A percentile compares a stretch with the other conserved stretches of the same genome.
phyloP scores from a whole-genome alignment of 2,888 invertebrate species.

The Lysandra bellargus region DNA sequence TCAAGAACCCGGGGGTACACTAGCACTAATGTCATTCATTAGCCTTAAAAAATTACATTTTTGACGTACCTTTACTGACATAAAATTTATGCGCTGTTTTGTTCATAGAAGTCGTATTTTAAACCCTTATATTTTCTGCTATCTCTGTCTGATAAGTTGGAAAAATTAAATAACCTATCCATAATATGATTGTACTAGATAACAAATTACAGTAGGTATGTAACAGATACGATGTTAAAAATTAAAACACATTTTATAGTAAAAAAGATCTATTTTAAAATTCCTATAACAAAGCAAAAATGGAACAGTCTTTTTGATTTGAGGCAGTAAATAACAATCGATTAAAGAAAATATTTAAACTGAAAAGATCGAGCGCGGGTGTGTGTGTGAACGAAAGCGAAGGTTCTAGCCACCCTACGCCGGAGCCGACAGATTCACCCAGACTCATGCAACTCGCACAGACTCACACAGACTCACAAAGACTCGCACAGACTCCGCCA shows the following conservation, averaged over 20 bases:
- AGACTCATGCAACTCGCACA: slow-evolving; percentile 32
- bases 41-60: background rate
- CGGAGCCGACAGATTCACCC: slow-evolving; percentile 46
- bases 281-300: background rate
- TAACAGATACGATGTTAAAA: too few relatives aligned
- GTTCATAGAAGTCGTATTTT: background rate
- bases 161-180: too few relatives aligned
- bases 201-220: too few relatives aligned
- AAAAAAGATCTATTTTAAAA: background rate
- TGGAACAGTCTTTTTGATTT: background rate
- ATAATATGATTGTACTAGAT: too few relatives aligned
- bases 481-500: slow-evolving; percentile 40
- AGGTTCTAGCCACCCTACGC: slow-evolving; percentile 50
- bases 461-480: slow-evolving; percentile 38
- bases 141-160: too few relatives aligned
- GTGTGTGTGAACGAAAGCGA: slow-evolving; percentile 62
- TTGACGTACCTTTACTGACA: background rate
- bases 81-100: background rate
- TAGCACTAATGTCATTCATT: background rate
- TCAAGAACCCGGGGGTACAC: slow-evolving; percentile 34
- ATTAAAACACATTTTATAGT: too few relatives aligned
- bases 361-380: slow-evolving; percentile 54
- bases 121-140: background rate
- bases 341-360: slow-evolving; percentile 39
- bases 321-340: slow-evolving; percentile 33